A percentile compares a stretch with the other conserved stretches of the same genome.
These are phyloP conservation scores for Gila robusta DNA, from an alignment of 2,797 vertebrate genomes.

Conservation along the genomic window DNA sequence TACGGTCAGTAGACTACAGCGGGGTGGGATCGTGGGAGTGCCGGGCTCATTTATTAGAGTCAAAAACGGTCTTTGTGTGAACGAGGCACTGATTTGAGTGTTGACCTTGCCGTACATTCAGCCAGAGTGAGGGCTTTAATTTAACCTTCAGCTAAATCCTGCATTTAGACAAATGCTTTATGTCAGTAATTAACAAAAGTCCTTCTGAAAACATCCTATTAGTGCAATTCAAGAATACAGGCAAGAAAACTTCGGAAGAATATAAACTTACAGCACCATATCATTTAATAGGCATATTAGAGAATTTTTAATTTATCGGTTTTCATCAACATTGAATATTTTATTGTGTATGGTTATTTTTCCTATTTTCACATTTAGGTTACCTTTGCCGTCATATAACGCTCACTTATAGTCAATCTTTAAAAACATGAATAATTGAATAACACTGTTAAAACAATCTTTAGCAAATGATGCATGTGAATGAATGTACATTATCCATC, in stretches of 20 bases:
- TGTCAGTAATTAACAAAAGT: constrained; percentile 59
- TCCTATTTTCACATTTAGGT: not conserved
- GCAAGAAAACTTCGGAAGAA: not conserved
- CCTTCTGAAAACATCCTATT: constrained; percentile 30
- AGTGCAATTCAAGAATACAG: constrained; percentile 12
- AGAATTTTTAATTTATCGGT: not conserved
- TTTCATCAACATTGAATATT: not conserved
- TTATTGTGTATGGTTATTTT: not conserved
- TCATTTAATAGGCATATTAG: not conserved
- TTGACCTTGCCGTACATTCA: constrained; percentile 82
- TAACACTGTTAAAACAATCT: not conserved
- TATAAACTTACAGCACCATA: not conserved
- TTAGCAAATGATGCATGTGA: not conserved
- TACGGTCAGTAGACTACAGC: constrained; percentile 51
- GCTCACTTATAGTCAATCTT: not conserved
- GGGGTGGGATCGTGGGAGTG: constrained; percentile 42
- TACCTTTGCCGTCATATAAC: not conserved
- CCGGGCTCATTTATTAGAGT: constrained; percentile 53
- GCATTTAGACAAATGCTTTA: constrained; percentile 69
- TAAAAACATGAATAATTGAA: not conserved
- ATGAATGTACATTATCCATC: not conserved
- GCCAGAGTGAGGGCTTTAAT: constrained; percentile 78
- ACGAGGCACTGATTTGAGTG: constrained; percentile 72
- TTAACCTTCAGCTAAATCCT: constrained; percentile 83
- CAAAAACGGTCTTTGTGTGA: constrained; percentile 72